A percentile compares a stretch with the other conserved stretches of the same genome.
Evolutionary conservation across 2,888 invertebrate species (phyloP).

Genomic region (Drosophila pegasa): DNA sequence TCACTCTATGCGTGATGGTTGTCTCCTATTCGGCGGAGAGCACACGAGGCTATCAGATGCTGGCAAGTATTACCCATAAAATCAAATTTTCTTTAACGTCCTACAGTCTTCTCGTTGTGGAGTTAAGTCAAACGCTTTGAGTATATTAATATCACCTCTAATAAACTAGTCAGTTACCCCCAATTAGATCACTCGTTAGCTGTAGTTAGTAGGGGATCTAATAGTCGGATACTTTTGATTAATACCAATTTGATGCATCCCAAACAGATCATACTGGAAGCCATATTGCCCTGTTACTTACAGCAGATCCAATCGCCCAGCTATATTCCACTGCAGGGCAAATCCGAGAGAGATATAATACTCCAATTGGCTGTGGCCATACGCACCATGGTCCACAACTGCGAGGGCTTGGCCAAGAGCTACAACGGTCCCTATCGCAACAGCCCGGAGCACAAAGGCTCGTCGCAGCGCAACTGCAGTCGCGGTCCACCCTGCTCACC

Average conservation of each 20-base stretch:
- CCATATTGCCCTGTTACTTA: constrained; percentile 97
- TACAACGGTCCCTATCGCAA: constrained; percentile 97
- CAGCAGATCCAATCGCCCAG: constrained; percentile 96
- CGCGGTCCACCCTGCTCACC: constrained; percentile 91
- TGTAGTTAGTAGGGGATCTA: neutral
- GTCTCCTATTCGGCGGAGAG: constrained; percentile 99
- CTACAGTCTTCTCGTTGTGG: constrained; percentile 1
- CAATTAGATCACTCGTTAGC: neutral
- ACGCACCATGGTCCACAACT: constrained; percentile 97
- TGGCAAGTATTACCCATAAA: constrained; percentile 86
- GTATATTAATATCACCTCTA: neutral
- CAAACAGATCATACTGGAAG: constrained; percentile 95
- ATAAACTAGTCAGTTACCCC: neutral
- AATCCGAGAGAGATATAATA: constrained; percentile 96
- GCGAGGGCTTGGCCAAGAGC: constrained; percentile 97
- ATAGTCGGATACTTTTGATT: no score
- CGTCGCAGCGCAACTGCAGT: constrained; percentile 93
- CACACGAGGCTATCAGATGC: constrained; percentile 95
- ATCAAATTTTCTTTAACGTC: neutral
- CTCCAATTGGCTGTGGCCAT: constrained; percentile 97
- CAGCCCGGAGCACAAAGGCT: constrained; percentile 96
- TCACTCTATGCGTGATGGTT: constrained; percentile 99
- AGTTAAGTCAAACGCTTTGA: neutral
- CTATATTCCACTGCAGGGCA: constrained; percentile 93
- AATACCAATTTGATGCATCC: constrained; percentile 6